Base-by-base conservation (phyloP, 2,888 invertebrate species). In the Tetragonisca angustula region DNA sequence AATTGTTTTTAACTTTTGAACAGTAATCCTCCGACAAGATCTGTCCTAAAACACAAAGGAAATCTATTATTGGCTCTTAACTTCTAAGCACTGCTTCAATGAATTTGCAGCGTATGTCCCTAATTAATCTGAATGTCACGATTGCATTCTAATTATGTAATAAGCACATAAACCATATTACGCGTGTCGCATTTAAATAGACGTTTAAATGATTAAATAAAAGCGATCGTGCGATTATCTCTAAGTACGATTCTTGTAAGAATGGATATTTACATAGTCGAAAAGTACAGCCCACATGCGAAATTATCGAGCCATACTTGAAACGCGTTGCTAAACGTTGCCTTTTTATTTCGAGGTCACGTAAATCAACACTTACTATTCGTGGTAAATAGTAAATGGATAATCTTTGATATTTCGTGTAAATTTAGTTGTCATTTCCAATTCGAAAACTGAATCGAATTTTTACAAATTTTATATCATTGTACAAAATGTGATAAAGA, bases 201-300 rank as follows among this genome's bases (percentile, higher is more conserved):
- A 71, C 68, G 49, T 83, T 83, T 75, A 79, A 84, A 81, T 69
- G 56, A 77, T 83, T 74, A 81, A 84, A 83, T 71, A 64, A 75
- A 74, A 79, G 62, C 79, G 73, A 32, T 83, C 76, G 78, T 21
- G 72, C 62, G 71, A 72, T 71, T 79, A 84, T 79, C 68, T 75
- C 71, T 84, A 75, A 84, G 72, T 84, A 78, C 65, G 79, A 79
- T 79, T 84, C 79, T 79, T 79, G 52, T 78, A 78, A 79, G 71
- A 67, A 77, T 72, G 74, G 76, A 80, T 80, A 73, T 75, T 71
- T 84, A 73, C 68, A 70, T 84, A 84, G 78, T 54, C 79, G 54
- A 76, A 76, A 83, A 70, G 76, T 85, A 76, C 84, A 85, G 84
- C 84, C 84, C 84, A 84, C 84, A 80, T 84, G 84, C 84, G 84